Evolutionary conservation across 2,888 invertebrate species (phyloP), one percentile per base, ranked within the genome.

Genomic region (Hyalella azteca): DNA sequence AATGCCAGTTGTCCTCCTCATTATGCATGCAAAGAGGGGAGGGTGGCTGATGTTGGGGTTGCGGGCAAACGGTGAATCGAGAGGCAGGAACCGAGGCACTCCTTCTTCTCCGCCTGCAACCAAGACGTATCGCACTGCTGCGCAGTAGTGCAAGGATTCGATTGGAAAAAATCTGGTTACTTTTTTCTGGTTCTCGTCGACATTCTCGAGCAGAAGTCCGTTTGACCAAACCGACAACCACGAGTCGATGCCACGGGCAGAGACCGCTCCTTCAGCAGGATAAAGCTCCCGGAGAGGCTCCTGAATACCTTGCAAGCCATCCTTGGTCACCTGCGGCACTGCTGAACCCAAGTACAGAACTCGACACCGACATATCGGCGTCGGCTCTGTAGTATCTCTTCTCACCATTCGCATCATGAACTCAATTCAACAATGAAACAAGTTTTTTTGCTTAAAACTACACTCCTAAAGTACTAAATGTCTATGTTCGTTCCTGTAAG

Each of bases 161-260:
- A 98, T 97, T 4, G 97, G 97, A 88, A 97, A 97, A 90, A 98
- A 97, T 86, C 97, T 91, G 59, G 96, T 96, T 85, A 97, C 94
- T 88, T 96, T 93, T 88, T 96, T 94, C 83, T 95, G 93, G 87
- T 95, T 94, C 89, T 97, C 97, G 88, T 97, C 97, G 45, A 97
- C 95, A 88, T 98, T 98, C 90, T 98, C 97, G 85, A 99, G 85
- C 78, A 90, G 87, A 85, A 99, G 93, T 77, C 98, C 98, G 88
- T 97, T 97, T 85, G 95, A 95, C 95, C 97, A 97, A 78, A 99
- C 96, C 86, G 96, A 96, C 79, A 98, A 90, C 96, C 97, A 97
- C 85, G 97, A 95, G 89, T 96, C 95, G 87, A 97, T 95, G 86
- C 98, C 95, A 87, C 94, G 92, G 85, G 95, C 93, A 11, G 94